A percentile compares a stretch with the other conserved stretches of the same genome.
Conservation (phyloP, 2,888 invertebrate genomes). For the Allygus modestus region DNA sequence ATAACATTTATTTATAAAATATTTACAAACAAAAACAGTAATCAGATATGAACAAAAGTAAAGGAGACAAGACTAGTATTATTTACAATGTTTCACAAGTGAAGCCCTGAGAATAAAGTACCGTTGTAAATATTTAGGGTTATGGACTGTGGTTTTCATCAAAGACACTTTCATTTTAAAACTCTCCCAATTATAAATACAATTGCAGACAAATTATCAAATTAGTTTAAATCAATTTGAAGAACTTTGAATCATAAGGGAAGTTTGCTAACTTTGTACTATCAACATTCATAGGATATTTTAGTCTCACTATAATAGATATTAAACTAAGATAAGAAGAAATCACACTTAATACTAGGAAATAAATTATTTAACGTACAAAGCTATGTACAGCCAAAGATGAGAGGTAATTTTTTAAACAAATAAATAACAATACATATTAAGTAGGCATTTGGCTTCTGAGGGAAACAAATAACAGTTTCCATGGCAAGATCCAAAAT, state of each 20-base stretch:
- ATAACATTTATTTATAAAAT: slow-evolving; percentile 5
- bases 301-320: neutral
- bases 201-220: neutral
- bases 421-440: slow-evolving; percentile 34
- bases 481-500: slow-evolving; percentile 18
- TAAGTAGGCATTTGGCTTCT: neutral
- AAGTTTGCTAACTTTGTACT: slow-evolving; percentile 3
- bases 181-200: neutral
- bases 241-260: neutral
- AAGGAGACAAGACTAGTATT: neutral
- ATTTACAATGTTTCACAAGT: neutral
- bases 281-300: neutral
- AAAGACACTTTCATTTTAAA: neutral
- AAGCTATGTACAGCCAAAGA: slow-evolving; percentile 33
- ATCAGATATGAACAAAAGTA: neutral
- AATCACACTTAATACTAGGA: neutral
- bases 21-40: neutral
- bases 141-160: neutral
- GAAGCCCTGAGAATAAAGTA: neutral
- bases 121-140: neutral
- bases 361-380: slow-evolving; percentile 12
- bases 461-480: neutral
- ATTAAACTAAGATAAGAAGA: neutral
- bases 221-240: neutral
- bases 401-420: neutral